Conservation (phyloP, 2,797 vertebrate genomes). For the Leptodactylus fallax region DNA sequence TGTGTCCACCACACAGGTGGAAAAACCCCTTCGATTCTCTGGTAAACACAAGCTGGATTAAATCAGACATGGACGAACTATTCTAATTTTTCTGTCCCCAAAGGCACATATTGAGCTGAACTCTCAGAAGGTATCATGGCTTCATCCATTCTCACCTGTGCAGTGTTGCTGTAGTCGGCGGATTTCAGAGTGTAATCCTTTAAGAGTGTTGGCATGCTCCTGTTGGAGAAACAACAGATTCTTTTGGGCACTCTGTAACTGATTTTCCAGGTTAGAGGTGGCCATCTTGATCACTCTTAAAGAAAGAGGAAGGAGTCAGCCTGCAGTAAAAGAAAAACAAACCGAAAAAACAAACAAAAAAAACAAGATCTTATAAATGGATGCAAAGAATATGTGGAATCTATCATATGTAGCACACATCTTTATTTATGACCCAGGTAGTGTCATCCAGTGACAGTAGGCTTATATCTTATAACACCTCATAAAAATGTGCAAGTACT, state of each 20-base stretch:
- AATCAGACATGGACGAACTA: too few relatives aligned
- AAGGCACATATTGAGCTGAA: too few relatives aligned
- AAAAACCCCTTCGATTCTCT: too few relatives aligned
- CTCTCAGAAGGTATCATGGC: neutral
- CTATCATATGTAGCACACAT: neutral
- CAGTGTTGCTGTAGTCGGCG: conserved; percentile 95
- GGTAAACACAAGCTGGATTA: too few relatives aligned
- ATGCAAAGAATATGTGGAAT: neutral
- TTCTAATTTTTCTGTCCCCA: neutral
- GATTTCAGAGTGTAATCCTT: conserved; percentile 92
- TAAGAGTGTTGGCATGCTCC: conserved; percentile 90
- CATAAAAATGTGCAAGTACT: too few relatives aligned
- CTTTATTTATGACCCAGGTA: too few relatives aligned
- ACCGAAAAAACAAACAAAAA: neutral
- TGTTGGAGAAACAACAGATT: conserved; percentile 97
- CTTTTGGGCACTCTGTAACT: conserved; percentile 96
- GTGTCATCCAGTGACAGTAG: too few relatives aligned
- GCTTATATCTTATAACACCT: too few relatives aligned
- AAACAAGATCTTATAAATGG: neutral
- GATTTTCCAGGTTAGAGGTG: conserved; percentile 90
- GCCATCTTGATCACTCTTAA: conserved; percentile 82
- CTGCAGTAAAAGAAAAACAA: conserved; percentile 3
- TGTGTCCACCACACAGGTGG: too few relatives aligned
- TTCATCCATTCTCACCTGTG: conserved; percentile 79
- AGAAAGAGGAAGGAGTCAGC: conserved; percentile 31